A percentile compares a stretch with the other conserved stretches of the same genome.
Evolutionary conservation across 2,888 invertebrate species (phyloP).

Genomic region (Drosophila anomalata): DNA sequence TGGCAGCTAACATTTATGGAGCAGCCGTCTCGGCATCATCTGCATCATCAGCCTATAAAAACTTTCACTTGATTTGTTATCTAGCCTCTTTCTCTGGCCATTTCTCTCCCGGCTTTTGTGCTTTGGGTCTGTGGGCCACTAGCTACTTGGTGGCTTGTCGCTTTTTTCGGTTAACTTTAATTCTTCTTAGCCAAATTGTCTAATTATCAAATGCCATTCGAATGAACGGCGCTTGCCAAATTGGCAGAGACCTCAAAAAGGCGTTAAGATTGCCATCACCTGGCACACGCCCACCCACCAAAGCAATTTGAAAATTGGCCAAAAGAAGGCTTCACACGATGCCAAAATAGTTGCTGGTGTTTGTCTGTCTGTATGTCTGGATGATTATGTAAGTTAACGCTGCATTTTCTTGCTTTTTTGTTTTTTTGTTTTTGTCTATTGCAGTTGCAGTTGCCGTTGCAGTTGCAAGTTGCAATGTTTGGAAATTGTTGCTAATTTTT

Average conservation of each 20-base stretch:
- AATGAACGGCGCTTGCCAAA: constrained; percentile 57
- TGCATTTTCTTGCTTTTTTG: neutral
- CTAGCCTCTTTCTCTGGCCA: constrained; percentile 30
- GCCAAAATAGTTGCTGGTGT: constrained; percentile 35
- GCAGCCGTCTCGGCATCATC: constrained; percentile 10
- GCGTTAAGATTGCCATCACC: constrained; percentile 68
- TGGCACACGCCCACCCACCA: constrained; percentile 53
- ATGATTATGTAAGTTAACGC: constrained; percentile 44
- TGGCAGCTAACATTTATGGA: constrained; percentile 25
- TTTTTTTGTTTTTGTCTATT: constrained; percentile 6
- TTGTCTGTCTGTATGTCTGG: constrained; percentile 8
- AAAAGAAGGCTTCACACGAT: constrained; percentile 58
- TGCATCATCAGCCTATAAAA: constrained; percentile 36
- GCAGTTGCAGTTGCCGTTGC: constrained; percentile 35
- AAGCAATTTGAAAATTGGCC: constrained; percentile 53
- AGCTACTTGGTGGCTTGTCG: neutral
- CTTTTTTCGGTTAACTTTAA: constrained; percentile 28
- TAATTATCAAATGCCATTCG: constrained; percentile 59
- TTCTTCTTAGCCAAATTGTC: constrained; percentile 49
- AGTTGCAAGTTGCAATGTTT: constrained; percentile 36
- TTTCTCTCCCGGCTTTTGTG: constrained; percentile 32
- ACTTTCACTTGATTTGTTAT: constrained; percentile 46
- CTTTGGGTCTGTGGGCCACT: constrained; percentile 47
- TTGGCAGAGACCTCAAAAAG: constrained; percentile 64
- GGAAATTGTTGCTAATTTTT: constrained; percentile 55